phyloP scores from a whole-genome alignment of 2,113 vertebrate species.

The Paramormyrops kingsleyae region DNA sequence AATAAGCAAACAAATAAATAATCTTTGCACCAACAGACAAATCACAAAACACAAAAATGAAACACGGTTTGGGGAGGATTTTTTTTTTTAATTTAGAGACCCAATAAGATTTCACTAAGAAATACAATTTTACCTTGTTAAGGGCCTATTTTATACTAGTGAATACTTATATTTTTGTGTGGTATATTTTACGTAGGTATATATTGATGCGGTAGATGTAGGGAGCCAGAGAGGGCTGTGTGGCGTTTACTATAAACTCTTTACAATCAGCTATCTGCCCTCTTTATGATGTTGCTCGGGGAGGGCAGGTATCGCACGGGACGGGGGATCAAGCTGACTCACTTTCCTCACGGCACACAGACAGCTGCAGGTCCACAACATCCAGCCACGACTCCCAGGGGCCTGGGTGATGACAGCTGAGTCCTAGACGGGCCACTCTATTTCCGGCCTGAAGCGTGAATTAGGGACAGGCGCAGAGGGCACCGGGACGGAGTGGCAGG shows the following conservation, averaged over 20 bases:
- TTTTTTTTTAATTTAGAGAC: background rate
- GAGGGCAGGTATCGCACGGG: background rate
- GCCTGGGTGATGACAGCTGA: slow-evolving; percentile 2
- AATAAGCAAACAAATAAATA: background rate
- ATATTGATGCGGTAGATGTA: background rate
- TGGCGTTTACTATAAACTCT: background rate
- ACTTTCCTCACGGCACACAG: background rate
- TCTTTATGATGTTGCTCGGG: background rate
- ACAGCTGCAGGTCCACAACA: background rate
- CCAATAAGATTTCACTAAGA: background rate
- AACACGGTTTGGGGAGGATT: background rate
- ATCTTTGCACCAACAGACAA: background rate
- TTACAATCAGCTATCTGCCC: background rate
- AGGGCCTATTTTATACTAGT: background rate
- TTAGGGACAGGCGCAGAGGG: background rate
- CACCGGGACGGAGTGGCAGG: background rate
- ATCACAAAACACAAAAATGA: background rate
- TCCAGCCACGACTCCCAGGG: background rate
- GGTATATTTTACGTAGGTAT: background rate
- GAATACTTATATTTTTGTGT: background rate
- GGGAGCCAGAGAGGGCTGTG: background rate
- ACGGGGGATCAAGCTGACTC: background rate
- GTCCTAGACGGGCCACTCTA: background rate
- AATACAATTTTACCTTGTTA: background rate
- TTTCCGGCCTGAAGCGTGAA: slow-evolving; percentile 1